phyloP scores from a whole-genome alignment of 2,113 vertebrate species.

The Myanophis thanlyinensis region DNA sequence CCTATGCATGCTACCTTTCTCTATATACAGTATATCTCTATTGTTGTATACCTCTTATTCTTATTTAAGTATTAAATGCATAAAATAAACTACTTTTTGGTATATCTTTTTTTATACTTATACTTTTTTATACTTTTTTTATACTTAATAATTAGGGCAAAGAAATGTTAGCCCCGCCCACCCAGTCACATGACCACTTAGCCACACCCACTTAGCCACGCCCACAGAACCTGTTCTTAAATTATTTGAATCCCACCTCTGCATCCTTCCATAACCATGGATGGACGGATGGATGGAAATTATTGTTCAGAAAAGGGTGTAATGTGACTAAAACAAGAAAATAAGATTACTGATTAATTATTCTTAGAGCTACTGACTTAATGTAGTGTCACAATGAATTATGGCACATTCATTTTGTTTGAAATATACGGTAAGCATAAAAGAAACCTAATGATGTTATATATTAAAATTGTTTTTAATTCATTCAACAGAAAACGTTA shows the following conservation, averaged over 20 bases:
- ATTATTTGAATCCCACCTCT: too few species aligned
- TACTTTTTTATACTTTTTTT: too few species aligned
- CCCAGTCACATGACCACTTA: too few species aligned
- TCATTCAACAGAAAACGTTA: conserved; percentile 72
- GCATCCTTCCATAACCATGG: too few species aligned
- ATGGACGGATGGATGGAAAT: background rate
- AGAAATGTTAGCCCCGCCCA: too few species aligned
- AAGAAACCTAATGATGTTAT: conserved; percentile 45
- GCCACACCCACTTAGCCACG: too few species aligned
- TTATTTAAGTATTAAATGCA: too few species aligned
- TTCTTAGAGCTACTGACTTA: conserved; percentile 17
- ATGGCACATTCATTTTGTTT: conserved; percentile 48
- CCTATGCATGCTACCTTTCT: background rate
- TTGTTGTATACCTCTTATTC: too few species aligned
- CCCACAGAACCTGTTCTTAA: too few species aligned
- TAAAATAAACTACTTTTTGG: too few species aligned
- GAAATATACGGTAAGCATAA: conserved; percentile 54
- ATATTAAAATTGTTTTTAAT: conserved; percentile 44
- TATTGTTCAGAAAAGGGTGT: background rate
- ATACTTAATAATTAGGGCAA: too few species aligned
- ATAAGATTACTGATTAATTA: background rate
- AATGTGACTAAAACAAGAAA: background rate
- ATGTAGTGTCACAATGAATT: conserved; percentile 57
- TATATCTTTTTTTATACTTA: too few species aligned
- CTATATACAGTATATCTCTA: background rate